Base-by-base conservation (phyloP, 2,113 vertebrate genomes). In the Plestiodon gilberti region DNA sequence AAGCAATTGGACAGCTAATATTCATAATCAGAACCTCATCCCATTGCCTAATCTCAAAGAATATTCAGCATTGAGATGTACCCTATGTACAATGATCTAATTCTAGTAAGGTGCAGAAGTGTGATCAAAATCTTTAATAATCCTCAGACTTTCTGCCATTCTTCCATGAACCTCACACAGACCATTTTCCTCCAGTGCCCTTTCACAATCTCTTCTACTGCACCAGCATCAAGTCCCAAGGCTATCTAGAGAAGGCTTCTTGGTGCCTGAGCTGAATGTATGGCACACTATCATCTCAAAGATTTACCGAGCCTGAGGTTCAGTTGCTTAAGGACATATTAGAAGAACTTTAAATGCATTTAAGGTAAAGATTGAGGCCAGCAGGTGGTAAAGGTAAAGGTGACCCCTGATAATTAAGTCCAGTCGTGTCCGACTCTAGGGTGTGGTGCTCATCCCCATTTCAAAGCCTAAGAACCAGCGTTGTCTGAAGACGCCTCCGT, bases 71-170 rank as follows among this genome's bases (percentile, higher is more conserved):
- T 0, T 90, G 52, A 59, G 71, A 8, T 84, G 48, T 25, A 8
- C 38, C 82, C 62, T 40, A 35, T 48, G 35, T 86, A 83, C 65
- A 59, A 74, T 83, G 85, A 9, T 87, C 83, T n/a, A 48, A 48
- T 48, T 4, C 43, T 88, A 48, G 14, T 84, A 25, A 77, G 78
- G 86, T 76, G 10, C 55, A 67, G 87, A 81, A 86, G 87, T 35
- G 82, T 87, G 90, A 87, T 82, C 83, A 90, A 79, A 85, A 48
- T 18, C 89, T 92, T 93, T 87, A 64, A 0, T 79, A 88, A 62
- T 80, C 43, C 43, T 48, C 43, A 48, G 43, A 48, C 43, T n/a
- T 22, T 8, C 61, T n/a, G 25, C 75, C 4, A 22, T 65, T 20
- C 40, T 55, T 33, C 13, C 48, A 48, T 65, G 9, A 30, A 55